Evolutionary conservation across 2,797 vertebrate genomes (phyloP).

Genomic region (Manis javanica): DNA sequence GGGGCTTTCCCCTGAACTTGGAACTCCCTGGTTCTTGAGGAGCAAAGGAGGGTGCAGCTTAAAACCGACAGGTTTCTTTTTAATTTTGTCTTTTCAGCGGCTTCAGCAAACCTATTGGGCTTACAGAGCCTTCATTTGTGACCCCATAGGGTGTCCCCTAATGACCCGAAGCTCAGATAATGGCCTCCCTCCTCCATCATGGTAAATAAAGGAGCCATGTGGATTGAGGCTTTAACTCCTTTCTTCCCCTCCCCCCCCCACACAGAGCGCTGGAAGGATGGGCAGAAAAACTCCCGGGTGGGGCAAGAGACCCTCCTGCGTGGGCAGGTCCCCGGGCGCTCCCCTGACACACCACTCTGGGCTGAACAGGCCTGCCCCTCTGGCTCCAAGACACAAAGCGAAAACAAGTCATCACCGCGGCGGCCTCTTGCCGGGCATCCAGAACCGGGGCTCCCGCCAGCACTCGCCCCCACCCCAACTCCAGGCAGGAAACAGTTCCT

Average conservation of each 20-base stretch:
- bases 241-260: background rate
- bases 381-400: conserved; percentile 19
- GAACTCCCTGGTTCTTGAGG: background rate
- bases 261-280: background rate
- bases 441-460: background rate
- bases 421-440: background rate
- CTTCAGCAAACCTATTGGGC: conserved; percentile 32
- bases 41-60: background rate
- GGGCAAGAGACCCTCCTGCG: background rate
- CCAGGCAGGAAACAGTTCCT: conserved; percentile 53
- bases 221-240: conserved; percentile 68
- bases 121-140: background rate
- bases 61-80: background rate
- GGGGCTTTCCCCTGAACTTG: background rate
- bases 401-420: background rate
- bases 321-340: background rate
- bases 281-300: background rate
- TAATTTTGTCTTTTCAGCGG: background rate
- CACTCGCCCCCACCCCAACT: background rate
- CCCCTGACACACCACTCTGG: background rate
- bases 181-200: conserved; percentile 60
- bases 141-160: conserved; percentile 57
- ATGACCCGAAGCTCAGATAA: conserved; percentile 47
- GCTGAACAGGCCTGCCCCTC: background rate
- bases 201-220: conserved; percentile 80